Base-by-base conservation (phyloP, 2,797 vertebrate species). In the Gorsachius magnificus region DNA sequence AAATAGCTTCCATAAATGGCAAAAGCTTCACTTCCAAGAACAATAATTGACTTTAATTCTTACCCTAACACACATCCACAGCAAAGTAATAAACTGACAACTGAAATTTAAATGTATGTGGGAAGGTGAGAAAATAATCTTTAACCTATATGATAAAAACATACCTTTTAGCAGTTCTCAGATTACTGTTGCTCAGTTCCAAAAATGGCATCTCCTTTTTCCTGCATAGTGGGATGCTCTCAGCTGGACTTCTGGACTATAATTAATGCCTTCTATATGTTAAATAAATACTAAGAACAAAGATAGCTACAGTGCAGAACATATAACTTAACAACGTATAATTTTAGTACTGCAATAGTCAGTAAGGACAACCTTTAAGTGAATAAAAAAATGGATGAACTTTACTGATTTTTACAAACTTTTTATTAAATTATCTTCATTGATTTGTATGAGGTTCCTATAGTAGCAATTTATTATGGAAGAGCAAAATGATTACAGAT, bases 181-280 rank as follows among this genome's bases (percentile, higher is more conserved):
- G 28, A 69, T 82, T 50, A 48, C 75, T 66, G 16, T 5, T 77
- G 64, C 48, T 94, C 89, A 70, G 53, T 74, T 96, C 78, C 90
- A 96, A 93, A 96, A 94, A 48, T 5, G 54, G 78, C 77, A 94
- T 57, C 64, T 91, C 83, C 71, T 60, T 92, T 88, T 83, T 87
- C 50, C 78, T 93, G 77, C 86, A 78, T 43, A 35, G 57, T 69
- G 58, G 35, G 75, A 89, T 56, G 78, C 83, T 87, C 89, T 70
- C 92, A 93, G 89, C 35, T 95, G 81, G 95, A 76, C 60, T 92
- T 87, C 68, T 94, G 81, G 75, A 70, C 83, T 84, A 56, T 24
- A 94, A 84, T 89, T 89, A 89, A 87, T 90, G 86, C 56, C 66
- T 74, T 70, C 78, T 92, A 36, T 51, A 84, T 28, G 28, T 77